A percentile compares a stretch with the other conserved stretches of the same genome.
Conservation (phyloP, 2,797 vertebrate genomes). For the Spea hammondii region DNA sequence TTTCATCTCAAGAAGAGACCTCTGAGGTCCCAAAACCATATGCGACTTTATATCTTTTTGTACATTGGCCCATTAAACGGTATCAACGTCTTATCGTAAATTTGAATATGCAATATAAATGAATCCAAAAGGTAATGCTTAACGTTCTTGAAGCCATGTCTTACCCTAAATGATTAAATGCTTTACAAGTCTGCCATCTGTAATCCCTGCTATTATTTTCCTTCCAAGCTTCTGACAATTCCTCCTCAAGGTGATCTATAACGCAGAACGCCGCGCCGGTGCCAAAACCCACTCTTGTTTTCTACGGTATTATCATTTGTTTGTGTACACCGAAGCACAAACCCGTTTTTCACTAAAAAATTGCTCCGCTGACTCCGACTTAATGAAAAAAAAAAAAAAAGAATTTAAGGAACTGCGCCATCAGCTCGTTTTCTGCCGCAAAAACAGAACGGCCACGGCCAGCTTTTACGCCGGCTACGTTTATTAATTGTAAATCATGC, state of each 20-base stretch:
- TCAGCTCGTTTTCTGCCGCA: constrained; percentile 10
- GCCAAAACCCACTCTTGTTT: constrained; percentile 13
- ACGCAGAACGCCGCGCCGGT: not conserved
- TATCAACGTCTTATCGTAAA: no score
- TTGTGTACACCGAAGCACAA: constrained; percentile 12
- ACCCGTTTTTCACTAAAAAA: constrained; percentile 16
- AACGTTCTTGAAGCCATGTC: constrained; percentile 29
- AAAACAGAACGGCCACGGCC: not conserved
- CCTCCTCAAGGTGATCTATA: constrained; percentile 18
- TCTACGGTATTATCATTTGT: constrained; percentile 13
- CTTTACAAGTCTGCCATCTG: constrained; percentile 27
- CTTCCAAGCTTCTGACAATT: constrained; percentile 23
- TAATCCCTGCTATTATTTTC: constrained; percentile 35
- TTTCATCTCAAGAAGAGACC: no score
- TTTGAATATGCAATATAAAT: not conserved
- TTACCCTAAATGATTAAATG: constrained; percentile 33
- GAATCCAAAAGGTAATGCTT: constrained; percentile 28
- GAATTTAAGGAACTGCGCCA: not conserved
- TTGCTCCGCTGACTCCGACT: not conserved
- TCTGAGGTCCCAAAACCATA: constrained; percentile 6
- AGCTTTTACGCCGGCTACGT: not conserved
- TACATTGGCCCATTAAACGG: no score
- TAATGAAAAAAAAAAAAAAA: constrained; percentile 20
- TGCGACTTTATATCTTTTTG: not conserved
- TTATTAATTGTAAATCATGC: constrained; percentile 24